Evolutionary conservation across 2,888 invertebrate species (phyloP), one percentile per base, ranked within the genome.

Genomic region (Pollenia labialis): DNA sequence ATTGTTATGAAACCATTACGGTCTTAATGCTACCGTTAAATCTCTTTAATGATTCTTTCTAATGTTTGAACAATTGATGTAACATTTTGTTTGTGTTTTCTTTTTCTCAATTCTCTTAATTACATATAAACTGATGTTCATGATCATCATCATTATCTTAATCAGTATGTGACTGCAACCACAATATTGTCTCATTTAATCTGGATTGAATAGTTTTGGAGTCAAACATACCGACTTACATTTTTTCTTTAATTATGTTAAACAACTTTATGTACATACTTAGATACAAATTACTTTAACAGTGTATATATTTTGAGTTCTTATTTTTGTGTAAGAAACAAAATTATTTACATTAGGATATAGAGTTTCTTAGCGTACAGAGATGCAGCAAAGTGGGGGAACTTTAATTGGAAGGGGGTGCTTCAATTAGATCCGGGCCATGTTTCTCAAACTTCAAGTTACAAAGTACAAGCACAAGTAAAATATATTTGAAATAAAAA

Each of bases 141-240:
- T 60, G 48, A 50, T 40, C 12, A 8, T 77, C 42, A 4, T 71
- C 18, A 50, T 68, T 12, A 32, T 68, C 32, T 32, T 32, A 6
- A 76, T 16, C 1, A 18, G 46, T 7, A 68, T 69, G 23, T 75
- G 18, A 56, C 42, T 11, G 23, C n/a, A 11, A 14, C 52, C 58
- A 79, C 44, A 84, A 84, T 79, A 79, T 79, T 79, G 79, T 84
- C 79, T 84, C 83, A 84, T 77, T 52, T 32, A 44, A 58, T 84
- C 72, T 18, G 50, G 66, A 58, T 58, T 16, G 6, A 62, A 46
- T 7, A 50, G 32, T 32, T 58, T 10, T 46, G 46, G 50, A 40
- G 42, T 69, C 12, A 40, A 16, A 52, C 11, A 14, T 1, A n/a
- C 32, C 68, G 68, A 32, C 68, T 18, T 42, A 74, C 1, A 42